Percentiles rank a stretch among this genome's conserved stretches.
Evolutionary conservation across 2,113 vertebrate species (phyloP).

Genomic region (Echinops telfairi): DNA sequence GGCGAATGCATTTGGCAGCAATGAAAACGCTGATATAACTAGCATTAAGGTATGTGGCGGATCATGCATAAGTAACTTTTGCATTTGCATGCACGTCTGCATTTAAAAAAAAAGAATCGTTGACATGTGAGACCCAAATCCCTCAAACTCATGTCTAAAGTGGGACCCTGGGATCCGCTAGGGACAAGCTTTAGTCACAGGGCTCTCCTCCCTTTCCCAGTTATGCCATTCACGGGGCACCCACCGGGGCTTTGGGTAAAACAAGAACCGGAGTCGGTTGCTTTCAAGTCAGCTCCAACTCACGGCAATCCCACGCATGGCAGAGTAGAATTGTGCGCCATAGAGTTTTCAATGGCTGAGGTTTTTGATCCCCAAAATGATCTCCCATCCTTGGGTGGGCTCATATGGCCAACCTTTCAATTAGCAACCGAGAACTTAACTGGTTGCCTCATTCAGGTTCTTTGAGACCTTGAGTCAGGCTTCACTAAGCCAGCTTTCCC

Average conservation of each 20-base stretch:
- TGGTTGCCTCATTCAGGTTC: neutral
- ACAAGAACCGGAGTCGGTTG: neutral
- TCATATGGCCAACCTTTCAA: neutral
- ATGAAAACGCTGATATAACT: neutral
- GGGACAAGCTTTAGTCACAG: neutral
- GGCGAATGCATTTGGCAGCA: neutral
- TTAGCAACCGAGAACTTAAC: neutral
- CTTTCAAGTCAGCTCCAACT: neutral
- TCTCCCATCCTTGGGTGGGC: neutral
- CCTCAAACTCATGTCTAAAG: neutral
- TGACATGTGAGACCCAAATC: neutral
- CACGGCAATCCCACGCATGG: neutral
- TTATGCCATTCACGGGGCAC: neutral
- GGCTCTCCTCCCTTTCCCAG: neutral
- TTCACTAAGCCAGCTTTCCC: neutral
- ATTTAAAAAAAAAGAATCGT: constrained; percentile 42
- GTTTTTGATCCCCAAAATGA: neutral
- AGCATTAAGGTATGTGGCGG: neutral
- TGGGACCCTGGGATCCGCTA: neutral
- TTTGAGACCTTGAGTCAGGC: neutral
- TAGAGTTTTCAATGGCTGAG: neutral
- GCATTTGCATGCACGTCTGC: neutral
- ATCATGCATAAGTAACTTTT: neutral
- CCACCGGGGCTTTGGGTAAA: neutral
- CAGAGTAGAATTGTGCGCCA: neutral